Evolutionary conservation across 2,888 invertebrate species (phyloP).

Genomic region (Tanytarsus gracilentus): DNA sequence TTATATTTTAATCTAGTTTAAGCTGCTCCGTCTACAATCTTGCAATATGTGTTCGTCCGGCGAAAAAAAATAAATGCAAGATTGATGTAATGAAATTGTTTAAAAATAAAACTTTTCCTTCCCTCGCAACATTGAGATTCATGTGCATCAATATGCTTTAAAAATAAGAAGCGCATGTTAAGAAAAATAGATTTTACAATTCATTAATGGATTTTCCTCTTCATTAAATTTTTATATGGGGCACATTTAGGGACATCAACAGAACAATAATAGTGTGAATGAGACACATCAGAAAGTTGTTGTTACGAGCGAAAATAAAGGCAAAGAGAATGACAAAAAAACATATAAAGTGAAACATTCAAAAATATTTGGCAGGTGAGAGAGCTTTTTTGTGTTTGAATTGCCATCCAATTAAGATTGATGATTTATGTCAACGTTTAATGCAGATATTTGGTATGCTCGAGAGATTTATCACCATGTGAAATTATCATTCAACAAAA

Average conservation of each 20-base stretch:
- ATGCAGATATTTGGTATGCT: conserved; percentile 57
- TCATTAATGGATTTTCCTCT: no score
- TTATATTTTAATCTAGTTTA: no score
- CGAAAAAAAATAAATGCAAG: no score
- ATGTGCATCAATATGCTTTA: no score
- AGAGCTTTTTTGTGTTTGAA: neutral
- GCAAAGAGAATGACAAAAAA: neutral
- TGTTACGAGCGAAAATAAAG: neutral
- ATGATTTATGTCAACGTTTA: conserved; percentile 32
- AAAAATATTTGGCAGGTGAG: conserved; percentile 52
- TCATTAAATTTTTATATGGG: no score
- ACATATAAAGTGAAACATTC: conserved; percentile 52
- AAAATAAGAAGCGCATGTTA: no score
- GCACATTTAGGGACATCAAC: neutral
- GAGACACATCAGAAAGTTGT: neutral
- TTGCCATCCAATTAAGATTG: neutral
- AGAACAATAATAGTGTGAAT: neutral
- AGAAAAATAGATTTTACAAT: no score
- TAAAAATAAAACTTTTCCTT: no score
- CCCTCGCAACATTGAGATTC: no score
- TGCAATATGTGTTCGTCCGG: no score
- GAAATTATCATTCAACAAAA: conserved; percentile 59
- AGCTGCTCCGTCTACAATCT: no score
- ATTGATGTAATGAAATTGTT: no score
- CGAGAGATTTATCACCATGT: conserved; percentile 58